A percentile compares a stretch with the other conserved stretches of the same genome.
phyloP scores from a whole-genome alignment of 2,113 vertebrate species.

The Cinclus cinclus region DNA sequence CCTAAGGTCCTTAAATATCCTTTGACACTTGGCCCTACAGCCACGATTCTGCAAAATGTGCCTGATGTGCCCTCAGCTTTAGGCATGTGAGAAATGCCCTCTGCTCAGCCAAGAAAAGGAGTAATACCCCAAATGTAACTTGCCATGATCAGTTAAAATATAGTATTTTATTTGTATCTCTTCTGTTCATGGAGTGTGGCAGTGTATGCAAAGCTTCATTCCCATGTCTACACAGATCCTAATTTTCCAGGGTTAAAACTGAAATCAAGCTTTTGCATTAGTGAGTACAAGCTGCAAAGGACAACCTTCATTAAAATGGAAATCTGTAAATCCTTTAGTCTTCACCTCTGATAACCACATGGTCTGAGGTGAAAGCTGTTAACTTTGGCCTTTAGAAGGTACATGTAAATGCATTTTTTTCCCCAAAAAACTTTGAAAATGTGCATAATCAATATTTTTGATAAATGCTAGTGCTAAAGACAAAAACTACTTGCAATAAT shows the following conservation, averaged over 20 bases:
- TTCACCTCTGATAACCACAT: not conserved
- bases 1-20: not conserved
- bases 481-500: not conserved
- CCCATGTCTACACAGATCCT: not conserved
- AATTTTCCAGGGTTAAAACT: not conserved
- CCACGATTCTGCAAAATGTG: not conserved
- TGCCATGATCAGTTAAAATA: not conserved
- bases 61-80: not conserved
- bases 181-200: not conserved
- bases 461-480: not conserved
- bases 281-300: not conserved
- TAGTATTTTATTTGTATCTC: not conserved
- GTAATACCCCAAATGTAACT: not conserved
- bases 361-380: not conserved
- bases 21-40: not conserved
- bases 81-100: not conserved
- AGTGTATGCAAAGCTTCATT: not conserved
- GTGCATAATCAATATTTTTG: not conserved
- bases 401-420: not conserved
- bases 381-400: not conserved
- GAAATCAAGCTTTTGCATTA: not conserved
- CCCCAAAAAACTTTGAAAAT: not conserved
- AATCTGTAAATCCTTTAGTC: not conserved
- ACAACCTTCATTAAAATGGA: not conserved
- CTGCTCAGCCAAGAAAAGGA: not conserved